Conservation (phyloP, 2,888 invertebrate species). For the Eugnorisma glareosa region DNA sequence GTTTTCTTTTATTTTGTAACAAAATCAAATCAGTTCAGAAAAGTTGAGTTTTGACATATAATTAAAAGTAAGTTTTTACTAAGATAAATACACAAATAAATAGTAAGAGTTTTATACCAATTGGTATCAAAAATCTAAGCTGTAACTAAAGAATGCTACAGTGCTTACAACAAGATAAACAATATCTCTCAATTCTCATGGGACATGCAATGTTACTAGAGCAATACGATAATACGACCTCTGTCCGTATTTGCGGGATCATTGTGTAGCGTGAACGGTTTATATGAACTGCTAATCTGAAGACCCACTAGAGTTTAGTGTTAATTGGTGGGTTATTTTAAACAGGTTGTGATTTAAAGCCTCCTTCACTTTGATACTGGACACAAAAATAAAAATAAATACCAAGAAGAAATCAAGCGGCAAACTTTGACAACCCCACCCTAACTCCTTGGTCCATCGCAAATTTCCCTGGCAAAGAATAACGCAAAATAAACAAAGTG, state of each 20-base stretch:
- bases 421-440: constrained; percentile 75
- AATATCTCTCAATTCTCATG: not conserved
- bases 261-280: not conserved
- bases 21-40: not conserved
- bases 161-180: not conserved
- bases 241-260: not conserved
- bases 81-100: too few relatives aligned
- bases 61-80: not conserved
- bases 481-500: constrained; percentile 89
- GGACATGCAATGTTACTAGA: not conserved
- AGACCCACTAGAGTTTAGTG: too few relatives aligned
- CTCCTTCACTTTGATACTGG: not conserved
- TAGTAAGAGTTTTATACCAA: not conserved
- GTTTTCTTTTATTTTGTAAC: not conserved
- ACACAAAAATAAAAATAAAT: not conserved
- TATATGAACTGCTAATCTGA: not conserved
- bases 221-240: not conserved
- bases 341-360: rapidly evolving
- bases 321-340: not conserved
- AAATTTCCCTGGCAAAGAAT: constrained; percentile 85
- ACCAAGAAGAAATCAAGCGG: not conserved
- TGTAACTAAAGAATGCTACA: not conserved
- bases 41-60: not conserved
- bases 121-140: not conserved
- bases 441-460: constrained; percentile 80